phyloP scores from a whole-genome alignment of 2,888 invertebrate species.

The Minunthozetes semirufus region DNA sequence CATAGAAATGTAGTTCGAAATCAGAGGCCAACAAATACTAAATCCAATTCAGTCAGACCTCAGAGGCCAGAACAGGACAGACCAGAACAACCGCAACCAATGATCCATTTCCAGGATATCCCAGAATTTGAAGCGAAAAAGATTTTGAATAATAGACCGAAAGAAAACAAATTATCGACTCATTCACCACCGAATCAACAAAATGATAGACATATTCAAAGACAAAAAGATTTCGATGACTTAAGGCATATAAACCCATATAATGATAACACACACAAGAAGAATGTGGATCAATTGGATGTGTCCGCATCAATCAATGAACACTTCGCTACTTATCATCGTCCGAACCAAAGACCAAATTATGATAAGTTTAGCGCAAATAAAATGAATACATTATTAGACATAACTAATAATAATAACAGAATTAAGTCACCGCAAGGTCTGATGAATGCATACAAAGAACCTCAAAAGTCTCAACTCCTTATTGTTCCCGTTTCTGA shows the following conservation, averaged over 20 bases:
- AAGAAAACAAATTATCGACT: background rate
- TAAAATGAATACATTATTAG: background rate
- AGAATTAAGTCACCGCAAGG: background rate
- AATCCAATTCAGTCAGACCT: no score
- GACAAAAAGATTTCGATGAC: background rate
- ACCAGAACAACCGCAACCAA: background rate
- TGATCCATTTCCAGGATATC: background rate
- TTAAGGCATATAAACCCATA: background rate
- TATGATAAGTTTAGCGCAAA: background rate
- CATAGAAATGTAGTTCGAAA: background rate
- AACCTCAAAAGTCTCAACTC: constrained; percentile 25
- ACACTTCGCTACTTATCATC: background rate
- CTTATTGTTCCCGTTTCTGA: constrained; percentile 34
- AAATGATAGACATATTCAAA: background rate
- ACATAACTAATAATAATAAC: background rate
- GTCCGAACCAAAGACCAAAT: background rate
- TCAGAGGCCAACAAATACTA: no score
- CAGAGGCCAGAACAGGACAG: background rate
- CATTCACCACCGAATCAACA: background rate
- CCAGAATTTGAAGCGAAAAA: constrained; percentile 4
- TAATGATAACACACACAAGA: background rate
- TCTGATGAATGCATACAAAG: background rate
- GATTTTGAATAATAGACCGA: background rate
- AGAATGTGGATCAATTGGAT: background rate
- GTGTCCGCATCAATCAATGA: constrained; percentile 7